Base-by-base conservation (phyloP, 2,113 vertebrate species). In the Canis aureus region DNA sequence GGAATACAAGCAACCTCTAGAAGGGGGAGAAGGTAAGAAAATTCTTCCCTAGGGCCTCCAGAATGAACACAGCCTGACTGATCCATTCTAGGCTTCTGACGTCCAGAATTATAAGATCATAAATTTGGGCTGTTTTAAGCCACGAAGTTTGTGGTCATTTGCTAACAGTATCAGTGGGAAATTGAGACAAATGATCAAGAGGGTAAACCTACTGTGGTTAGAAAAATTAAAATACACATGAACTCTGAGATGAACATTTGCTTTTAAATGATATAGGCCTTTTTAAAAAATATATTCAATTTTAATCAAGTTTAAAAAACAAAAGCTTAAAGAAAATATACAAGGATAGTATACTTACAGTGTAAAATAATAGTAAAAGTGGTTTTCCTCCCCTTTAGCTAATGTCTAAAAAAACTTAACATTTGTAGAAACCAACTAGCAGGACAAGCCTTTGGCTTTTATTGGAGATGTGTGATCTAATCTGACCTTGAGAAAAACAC, bases 401-500 rank as follows among this genome's bases (percentile, higher is more conserved):
- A 29, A 0, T 86, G 5, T 69, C 86, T n/a, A 23, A 64, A 73
- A 43, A 38, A 25, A 15, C 51, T 23, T 79, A 67, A 89, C 43
- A 83, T 81, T 82, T 22, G 35, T 93, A 29, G 78, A 96, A 43
- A 49, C 4, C 64, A 92, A 81, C 29, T 17, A 82, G 94, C 25
- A 59, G 57, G 79, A 88, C 43, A 76, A 93, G 22, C 25, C 71
- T 87, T 74, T 92, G 74, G 35, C 27, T 89, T 92, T 80, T 74
- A 85, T 62, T 29, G 94, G 17, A 84, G 85, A 90, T 80, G 13
- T 35, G 23, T 32, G 82, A 81, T 93, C 43, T 51, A 59, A 29
- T 60, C 49, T 87, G 79, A 97, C 89, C 85, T 96, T 93, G 89
- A 38, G 15, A 88, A 86, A 92, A 95, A 51, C 10, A 78, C 4